Evolutionary conservation across 2,888 invertebrate genomes (phyloP), one percentile per base, ranked within the genome.

Genomic region (Ctenicera cuprea): DNA sequence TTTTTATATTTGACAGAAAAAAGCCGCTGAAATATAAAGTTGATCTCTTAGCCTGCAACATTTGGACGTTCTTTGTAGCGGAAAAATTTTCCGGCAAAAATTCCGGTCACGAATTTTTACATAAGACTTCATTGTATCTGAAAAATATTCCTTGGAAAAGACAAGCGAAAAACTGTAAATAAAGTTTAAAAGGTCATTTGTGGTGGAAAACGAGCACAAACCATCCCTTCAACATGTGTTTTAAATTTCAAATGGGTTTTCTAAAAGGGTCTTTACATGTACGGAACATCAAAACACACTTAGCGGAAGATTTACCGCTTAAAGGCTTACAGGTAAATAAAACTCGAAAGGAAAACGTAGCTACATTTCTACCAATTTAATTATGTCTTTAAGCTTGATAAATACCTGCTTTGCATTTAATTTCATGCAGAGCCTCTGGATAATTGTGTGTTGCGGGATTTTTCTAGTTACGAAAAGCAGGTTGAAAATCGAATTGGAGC

Each of bases 201-300:
- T 65, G 71, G 33, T 64, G 43, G 64, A 65, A 68, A 73, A 73
- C 63, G 63, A 68, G 68, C 57, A 3, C 37, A 63, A 73, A 73
- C 67, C 65, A 62, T 63, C 57, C 26, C 70, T 43, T 63, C 67
- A 66, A 65, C 69, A 73, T 61, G 70, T 66, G 67, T 73, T 75
- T 75, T 70, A 70, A 75, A 73, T 75, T 75, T 75, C 73, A 73
- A 73, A 73, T 75, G 63, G 54, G 61, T 63, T 67, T 68, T 70
- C 68, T 57, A 64, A 68, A 71, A 48, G 73, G 75, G 66, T 72
- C 77, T 77, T 74, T 73, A 73, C 74, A 61, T 71, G 64, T 70
- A 74, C 67, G 64, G 64, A 75, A 76, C 76, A 77, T 77, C 74
- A 75, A 75, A 75, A 75, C 48, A 68, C 74, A 71, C 74, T 75